These are phyloP conservation scores for Argyra leucocephala DNA, from an alignment of 2,888 invertebrate genomes.

Conservation along the genomic window DNA sequence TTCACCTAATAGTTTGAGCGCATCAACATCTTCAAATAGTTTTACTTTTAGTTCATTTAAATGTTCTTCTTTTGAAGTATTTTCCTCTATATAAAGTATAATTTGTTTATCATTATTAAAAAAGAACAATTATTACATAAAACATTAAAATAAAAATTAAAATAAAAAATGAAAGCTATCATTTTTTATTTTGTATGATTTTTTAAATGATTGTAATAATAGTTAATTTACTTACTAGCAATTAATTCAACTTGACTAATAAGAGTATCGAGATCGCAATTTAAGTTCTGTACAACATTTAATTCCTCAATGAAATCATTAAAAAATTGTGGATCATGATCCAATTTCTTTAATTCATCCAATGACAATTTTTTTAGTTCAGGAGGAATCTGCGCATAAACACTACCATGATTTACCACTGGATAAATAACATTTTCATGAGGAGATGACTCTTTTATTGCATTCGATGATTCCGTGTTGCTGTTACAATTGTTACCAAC, in stretches of 20 bases:
- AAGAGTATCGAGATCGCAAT: conserved; percentile 59
- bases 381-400: conserved; percentile 23
- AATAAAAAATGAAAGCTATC: no score
- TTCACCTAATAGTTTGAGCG: conserved; percentile 58
- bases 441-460: neutral
- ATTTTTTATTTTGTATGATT: no score
- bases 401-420: neutral
- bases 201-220: no score
- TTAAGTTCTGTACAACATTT: conserved; percentile 57
- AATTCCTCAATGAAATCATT: conserved; percentile 64
- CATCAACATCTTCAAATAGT: conserved; percentile 56
- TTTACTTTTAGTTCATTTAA: conserved; percentile 47
- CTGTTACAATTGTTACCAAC: conserved; percentile 19
- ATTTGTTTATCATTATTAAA: no score
- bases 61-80: conserved; percentile 50
- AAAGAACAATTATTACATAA: no score
- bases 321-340: conserved; percentile 60
- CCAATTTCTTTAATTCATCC: conserved; percentile 61
- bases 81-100: conserved; percentile 56
- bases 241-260: conserved; percentile 61
- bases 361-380: conserved; percentile 41
- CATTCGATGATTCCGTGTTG: conserved; percentile 18
- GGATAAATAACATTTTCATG: conserved; percentile 1
- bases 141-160: neutral
- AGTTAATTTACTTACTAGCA: conserved; percentile 47